phyloP scores from a whole-genome alignment of 2,797 vertebrate genomes.

The Esox lucius region DNA sequence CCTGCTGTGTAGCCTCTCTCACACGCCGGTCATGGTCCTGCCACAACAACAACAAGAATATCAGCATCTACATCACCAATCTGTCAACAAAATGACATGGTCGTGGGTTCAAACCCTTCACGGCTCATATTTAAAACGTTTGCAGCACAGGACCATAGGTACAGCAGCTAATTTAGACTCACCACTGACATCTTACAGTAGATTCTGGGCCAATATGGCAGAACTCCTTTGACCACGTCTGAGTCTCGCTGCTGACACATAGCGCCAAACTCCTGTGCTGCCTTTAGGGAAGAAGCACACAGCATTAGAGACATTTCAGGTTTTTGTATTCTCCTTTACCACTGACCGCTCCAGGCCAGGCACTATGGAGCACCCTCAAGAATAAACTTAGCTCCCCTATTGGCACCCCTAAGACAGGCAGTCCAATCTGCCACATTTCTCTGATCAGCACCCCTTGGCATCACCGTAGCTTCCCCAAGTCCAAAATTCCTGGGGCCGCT shows the following conservation, averaged over 20 bases:
- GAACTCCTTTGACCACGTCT: constrained; percentile 91
- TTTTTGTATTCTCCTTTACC: no score
- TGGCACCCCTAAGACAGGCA: no score
- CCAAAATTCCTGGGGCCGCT: no score
- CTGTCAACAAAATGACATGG: not conserved
- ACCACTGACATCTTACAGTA: constrained; percentile 97
- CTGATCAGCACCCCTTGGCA: no score
- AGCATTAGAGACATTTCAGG: not conserved
- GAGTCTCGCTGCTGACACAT: constrained; percentile 94
- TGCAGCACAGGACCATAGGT: not conserved
- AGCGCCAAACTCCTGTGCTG: constrained; percentile 93
- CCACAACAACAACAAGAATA: not conserved
- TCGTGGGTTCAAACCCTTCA: not conserved
- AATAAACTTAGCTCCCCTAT: no score
- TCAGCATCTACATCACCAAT: not conserved
- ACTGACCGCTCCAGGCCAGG: no score
- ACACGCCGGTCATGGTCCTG: constrained; percentile 96
- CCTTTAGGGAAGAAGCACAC: constrained; percentile 67
- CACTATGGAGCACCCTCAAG: no score
- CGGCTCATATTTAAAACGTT: no score
- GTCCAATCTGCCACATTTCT: no score
- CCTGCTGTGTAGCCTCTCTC: constrained; percentile 93
- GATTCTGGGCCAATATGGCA: constrained; percentile 97
- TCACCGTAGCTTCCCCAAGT: not conserved
- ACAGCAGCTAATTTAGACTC: constrained; percentile 47